phyloP scores from a whole-genome alignment of 2,888 invertebrate species.

The Scaptomyza tumidula region DNA sequence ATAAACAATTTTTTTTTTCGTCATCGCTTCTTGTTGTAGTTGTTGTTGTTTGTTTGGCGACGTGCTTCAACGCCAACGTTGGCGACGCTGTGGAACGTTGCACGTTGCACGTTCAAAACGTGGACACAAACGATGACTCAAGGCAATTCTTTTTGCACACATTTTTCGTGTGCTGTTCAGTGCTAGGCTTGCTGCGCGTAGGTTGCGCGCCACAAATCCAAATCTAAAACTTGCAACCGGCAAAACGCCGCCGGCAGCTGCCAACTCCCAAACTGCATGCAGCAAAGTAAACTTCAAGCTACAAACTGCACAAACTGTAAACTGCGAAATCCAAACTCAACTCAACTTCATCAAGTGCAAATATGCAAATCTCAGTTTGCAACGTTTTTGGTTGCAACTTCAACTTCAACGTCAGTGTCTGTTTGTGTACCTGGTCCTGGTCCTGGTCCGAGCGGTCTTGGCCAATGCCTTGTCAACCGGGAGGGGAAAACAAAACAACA shows the following conservation, averaged over 20 bases:
- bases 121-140: constrained; percentile 71
- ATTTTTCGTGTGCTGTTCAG: constrained; percentile 56
- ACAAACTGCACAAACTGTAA: constrained; percentile 15
- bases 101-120: constrained; percentile 41
- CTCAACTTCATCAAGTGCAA: constrained; percentile 75
- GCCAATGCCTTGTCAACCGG: constrained; percentile 20
- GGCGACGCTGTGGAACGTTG: constrained; percentile 39
- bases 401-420: background rate
- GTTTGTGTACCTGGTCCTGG: background rate
- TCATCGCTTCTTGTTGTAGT: background rate
- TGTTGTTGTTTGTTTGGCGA: constrained; percentile 13
- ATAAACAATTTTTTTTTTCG: constrained; percentile 49
- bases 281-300: constrained; percentile 17
- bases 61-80: constrained; percentile 66
- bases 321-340: constrained; percentile 35
- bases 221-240: constrained; percentile 46
- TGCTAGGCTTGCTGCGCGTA: constrained; percentile 62
- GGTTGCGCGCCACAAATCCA: constrained; percentile 58
- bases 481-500: background rate
- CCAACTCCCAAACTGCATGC: constrained; percentile 14
- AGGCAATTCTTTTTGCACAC: constrained; percentile 70
- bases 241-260: constrained; percentile 10
- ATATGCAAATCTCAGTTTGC: constrained; percentile 67
- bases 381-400: constrained; percentile 11
- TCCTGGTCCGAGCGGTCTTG: constrained; percentile 6